Conservation (phyloP, 64 coral and sea anemone species). For the Anthopleura sola region DNA sequence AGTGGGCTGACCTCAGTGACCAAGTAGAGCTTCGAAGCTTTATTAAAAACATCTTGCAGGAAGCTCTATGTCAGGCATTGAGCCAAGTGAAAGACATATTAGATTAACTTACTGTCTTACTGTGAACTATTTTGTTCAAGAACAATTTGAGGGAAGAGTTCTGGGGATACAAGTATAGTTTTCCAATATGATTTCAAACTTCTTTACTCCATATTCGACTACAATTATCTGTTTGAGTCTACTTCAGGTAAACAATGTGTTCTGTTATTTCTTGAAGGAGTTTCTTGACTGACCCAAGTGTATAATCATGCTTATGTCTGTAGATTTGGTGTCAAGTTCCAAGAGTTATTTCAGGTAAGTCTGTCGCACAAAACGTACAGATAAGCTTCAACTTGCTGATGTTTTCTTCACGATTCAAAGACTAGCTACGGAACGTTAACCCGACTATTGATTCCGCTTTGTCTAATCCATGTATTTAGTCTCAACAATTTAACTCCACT, state of each 20-base stretch:
- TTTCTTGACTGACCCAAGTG: background rate
- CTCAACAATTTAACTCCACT: too few species aligned
- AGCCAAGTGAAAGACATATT: background rate
- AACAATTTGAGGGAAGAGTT: background rate
- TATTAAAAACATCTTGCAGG: constrained; percentile 8
- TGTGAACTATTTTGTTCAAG: background rate
- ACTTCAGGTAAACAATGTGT: background rate
- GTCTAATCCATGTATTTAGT: too few species aligned
- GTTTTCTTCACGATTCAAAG: background rate
- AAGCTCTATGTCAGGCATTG: background rate
- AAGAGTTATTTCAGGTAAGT: background rate
- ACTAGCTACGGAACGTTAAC: too few species aligned
- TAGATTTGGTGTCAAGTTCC: constrained; percentile 10
- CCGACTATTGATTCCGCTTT: too few species aligned
- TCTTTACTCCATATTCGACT: background rate
- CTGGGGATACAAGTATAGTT: background rate
- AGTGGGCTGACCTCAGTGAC: background rate
- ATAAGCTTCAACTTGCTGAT: background rate
- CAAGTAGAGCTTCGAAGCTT: background rate
- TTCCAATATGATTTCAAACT: background rate
- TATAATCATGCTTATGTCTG: background rate
- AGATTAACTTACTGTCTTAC: background rate
- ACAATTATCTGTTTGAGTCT: background rate
- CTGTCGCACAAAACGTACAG: background rate
- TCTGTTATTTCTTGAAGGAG: background rate